Evolutionary conservation across 2,797 vertebrate species (phyloP).

Genomic region (Distichodus sexfasciatus): DNA sequence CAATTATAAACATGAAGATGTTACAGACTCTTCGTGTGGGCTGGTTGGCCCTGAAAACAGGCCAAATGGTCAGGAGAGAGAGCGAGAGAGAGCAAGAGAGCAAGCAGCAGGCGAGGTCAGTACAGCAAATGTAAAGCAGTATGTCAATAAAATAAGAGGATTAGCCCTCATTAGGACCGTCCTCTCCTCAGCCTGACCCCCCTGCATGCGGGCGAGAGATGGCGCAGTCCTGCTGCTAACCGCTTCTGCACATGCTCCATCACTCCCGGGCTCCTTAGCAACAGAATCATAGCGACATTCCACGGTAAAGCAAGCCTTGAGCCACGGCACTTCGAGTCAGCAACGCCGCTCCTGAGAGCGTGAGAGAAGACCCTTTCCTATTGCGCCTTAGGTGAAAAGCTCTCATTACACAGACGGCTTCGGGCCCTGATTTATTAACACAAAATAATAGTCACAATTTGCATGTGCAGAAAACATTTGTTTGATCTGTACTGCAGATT

Average conservation of each 20-base stretch:
- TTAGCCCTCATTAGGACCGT: conserved; percentile 25
- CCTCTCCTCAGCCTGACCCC: not conserved
- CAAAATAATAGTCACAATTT: not conserved
- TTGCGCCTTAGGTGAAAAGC: not conserved
- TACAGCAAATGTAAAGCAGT: conserved; percentile 37
- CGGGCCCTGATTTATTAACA: not conserved
- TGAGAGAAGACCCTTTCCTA: not conserved
- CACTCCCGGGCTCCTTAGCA: not conserved
- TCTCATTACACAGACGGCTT: not conserved
- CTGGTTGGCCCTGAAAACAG: not conserved
- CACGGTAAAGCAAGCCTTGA: not conserved
- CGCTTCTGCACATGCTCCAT: not conserved
- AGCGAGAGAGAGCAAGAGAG: not conserved
- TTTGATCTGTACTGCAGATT: not conserved
- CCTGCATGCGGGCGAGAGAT: conserved; percentile 11
- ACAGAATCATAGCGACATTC: not conserved
- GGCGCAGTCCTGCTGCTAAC: conserved; percentile 22
- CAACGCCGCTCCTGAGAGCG: not conserved
- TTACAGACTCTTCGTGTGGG: too few species aligned
- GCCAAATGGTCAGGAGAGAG: not conserved
- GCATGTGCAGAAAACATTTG: conserved; percentile 3
- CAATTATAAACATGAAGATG: too few species aligned
- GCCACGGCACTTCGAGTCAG: not conserved
- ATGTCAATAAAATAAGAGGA: conserved; percentile 39
- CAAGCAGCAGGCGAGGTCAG: conserved; percentile 23